Conservation (phyloP, 2,888 invertebrate genomes). For the Cynaeus angustus region DNA sequence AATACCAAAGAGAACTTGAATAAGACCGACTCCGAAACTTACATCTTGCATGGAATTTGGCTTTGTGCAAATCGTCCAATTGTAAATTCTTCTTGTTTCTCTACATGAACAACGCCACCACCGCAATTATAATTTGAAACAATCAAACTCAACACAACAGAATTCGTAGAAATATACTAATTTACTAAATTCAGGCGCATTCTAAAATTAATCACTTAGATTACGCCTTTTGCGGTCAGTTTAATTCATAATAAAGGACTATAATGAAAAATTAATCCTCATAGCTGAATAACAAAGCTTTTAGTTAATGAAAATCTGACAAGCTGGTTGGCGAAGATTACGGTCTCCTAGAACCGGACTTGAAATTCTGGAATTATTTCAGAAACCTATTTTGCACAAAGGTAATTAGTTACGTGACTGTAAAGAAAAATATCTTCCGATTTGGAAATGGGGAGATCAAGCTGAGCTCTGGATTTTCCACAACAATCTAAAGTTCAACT, state of each 20-base stretch:
- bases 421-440: background rate
- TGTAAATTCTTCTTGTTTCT: background rate
- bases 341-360: conserved; percentile 5
- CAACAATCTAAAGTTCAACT: too few relatives aligned
- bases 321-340: conserved; percentile 8
- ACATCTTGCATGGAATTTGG: conserved; percentile 24
- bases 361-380: conserved; percentile 9
- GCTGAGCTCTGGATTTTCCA: background rate
- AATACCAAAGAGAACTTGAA: conserved; percentile 28
- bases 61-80: conserved; percentile 26
- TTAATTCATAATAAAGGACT: conserved; percentile 18
- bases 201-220: conserved; percentile 1
- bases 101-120: background rate
- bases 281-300: conserved; percentile 6
- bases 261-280: conserved; percentile 25
- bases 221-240: conserved; percentile 6
- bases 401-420: too few relatives aligned
- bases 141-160: conserved; percentile 11
- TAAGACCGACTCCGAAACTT: conserved; percentile 7
- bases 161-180: conserved; percentile 18
- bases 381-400: too few relatives aligned
- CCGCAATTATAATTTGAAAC: conserved; percentile 15
- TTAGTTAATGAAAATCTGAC: conserved; percentile 1
- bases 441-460: conserved; percentile 1
- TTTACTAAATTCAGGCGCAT: conserved; percentile 23